These are phyloP conservation scores for Lophura nycthemera DNA, from an alignment of 2,113 vertebrate species.

Conservation along the genomic window DNA sequence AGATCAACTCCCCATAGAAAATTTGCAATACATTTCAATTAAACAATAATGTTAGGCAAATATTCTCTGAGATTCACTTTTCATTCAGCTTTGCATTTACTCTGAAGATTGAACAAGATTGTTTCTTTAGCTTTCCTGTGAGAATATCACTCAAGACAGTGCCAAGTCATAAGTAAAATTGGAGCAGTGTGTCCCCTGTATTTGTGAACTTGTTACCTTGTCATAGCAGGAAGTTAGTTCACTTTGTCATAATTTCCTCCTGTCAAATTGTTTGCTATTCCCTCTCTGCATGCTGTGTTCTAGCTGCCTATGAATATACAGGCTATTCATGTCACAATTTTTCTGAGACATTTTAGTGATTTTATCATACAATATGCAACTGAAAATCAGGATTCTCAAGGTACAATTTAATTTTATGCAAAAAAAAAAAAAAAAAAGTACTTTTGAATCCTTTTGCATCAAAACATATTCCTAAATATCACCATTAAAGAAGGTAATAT, in stretches of 20 bases:
- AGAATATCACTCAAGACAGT: background rate
- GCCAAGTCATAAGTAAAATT: background rate
- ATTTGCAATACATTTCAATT: slow-evolving; percentile 11
- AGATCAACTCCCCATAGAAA: background rate
- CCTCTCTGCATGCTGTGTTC: background rate
- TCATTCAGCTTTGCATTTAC: background rate
- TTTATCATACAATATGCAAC: background rate
- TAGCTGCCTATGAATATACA: background rate
- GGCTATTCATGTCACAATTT: background rate
- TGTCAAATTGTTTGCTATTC: background rate
- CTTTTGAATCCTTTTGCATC: background rate
- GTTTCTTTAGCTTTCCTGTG: background rate
- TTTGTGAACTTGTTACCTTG: background rate
- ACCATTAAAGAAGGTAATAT: background rate
- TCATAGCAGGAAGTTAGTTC: background rate
- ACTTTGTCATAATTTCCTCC: background rate
- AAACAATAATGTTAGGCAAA: background rate
- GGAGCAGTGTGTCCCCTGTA: background rate
- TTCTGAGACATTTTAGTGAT: background rate
- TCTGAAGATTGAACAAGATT: background rate
- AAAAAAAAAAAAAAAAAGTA: background rate
- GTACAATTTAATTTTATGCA: background rate
- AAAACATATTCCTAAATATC: background rate
- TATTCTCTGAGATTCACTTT: background rate
- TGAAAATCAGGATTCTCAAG: background rate